phyloP scores from a whole-genome alignment of 2,797 vertebrate genomes.

The Hypotaenidia okinawae region DNA sequence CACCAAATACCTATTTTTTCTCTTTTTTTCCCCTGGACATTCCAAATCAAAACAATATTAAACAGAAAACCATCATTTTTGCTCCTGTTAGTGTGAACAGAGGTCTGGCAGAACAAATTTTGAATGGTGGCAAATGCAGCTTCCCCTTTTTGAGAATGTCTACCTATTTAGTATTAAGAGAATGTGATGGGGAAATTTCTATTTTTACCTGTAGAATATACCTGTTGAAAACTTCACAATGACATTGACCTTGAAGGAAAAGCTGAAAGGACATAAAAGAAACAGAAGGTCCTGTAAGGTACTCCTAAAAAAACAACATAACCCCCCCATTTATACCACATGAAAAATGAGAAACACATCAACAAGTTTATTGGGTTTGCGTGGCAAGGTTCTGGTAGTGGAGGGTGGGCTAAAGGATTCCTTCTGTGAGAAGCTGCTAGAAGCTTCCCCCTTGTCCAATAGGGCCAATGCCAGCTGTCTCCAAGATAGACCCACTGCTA shows the following conservation, averaged over 20 bases:
- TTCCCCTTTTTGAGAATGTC: not conserved
- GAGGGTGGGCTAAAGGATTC: too few relatives aligned
- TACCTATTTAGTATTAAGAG: not conserved
- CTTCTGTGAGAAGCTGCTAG: too few relatives aligned
- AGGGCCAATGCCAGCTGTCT: too few relatives aligned
- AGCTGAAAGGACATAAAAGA: not conserved
- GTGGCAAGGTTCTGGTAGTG: too few relatives aligned
- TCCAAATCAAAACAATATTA: not conserved
- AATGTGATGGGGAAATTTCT: not conserved
- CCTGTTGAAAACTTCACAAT: not conserved
- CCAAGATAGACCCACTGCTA: too few relatives aligned
- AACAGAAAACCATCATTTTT: not conserved
- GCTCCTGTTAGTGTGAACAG: not conserved
- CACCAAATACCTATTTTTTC: accelerated
- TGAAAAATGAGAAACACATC: not conserved
- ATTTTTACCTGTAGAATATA: not conserved
- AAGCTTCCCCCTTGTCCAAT: too few relatives aligned
- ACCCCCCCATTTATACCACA: not conserved
- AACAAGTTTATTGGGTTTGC: not conserved
- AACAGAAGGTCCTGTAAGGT: not conserved
- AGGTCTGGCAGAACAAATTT: not conserved
- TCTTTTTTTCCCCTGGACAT: not conserved
- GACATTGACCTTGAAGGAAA: not conserved
- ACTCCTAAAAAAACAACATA: not conserved
- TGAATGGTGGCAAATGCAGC: not conserved